These are phyloP conservation scores for Premnoplex brunnescens DNA, from an alignment of 2,797 vertebrate species.

Conservation along the genomic window DNA sequence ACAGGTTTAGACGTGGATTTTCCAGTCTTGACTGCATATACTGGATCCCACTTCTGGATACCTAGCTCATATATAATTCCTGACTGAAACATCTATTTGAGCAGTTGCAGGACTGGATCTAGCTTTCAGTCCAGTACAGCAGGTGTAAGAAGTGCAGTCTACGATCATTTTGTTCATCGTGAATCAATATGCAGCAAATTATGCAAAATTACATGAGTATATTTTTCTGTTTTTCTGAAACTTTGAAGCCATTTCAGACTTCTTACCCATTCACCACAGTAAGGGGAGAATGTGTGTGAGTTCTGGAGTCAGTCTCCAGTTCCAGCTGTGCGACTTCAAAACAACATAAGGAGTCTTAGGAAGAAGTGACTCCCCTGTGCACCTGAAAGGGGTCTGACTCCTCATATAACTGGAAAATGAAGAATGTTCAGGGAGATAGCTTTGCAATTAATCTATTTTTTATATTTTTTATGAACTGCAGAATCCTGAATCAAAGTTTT, in stretches of 20 bases:
- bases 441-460: conserved; percentile 45
- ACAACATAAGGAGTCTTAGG: background rate
- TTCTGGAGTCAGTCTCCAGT: background rate
- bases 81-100: background rate
- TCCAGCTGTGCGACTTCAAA: background rate
- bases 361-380: background rate
- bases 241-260: conserved; percentile 36
- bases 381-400: background rate
- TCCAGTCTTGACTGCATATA: background rate
- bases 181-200: background rate
- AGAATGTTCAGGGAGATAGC: conserved; percentile 34
- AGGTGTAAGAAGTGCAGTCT: background rate
- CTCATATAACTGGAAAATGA: background rate
- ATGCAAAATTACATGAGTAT: background rate
- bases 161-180: background rate
- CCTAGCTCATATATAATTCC: background rate
- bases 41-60: background rate
- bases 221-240: conserved; percentile 33
- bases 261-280: background rate
- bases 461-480: conserved; percentile 39
- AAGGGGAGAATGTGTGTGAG: background rate
- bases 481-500: conserved; percentile 16
- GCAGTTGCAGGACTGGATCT: background rate
- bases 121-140: background rate
- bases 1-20: background rate